Conservation (phyloP, 2,797 vertebrate genomes). For the Epinephelus malabaricus region DNA sequence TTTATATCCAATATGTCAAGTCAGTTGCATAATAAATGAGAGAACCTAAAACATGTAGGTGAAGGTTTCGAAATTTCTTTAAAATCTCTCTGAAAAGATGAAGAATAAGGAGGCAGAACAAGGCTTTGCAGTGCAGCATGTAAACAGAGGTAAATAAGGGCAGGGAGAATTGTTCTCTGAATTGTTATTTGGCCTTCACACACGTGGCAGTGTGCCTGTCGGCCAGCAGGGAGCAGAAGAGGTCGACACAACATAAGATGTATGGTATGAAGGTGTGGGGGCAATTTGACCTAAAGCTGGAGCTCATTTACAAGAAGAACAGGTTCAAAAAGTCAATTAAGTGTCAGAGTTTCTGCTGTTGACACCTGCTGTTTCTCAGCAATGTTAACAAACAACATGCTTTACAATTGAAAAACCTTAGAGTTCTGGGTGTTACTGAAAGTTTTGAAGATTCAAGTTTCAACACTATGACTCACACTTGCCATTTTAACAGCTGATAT, state of each 20-base stretch:
- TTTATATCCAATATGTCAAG: too few species aligned
- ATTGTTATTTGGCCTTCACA: too few species aligned
- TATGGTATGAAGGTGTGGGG: too few species aligned
- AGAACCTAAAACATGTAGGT: neutral
- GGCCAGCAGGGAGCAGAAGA: slow-evolving; percentile 67
- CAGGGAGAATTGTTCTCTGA: too few species aligned
- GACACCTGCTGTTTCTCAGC: neutral
- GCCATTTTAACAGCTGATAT: neutral
- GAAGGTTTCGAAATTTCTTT: neutral
- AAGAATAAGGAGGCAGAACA: too few species aligned
- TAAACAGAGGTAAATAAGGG: neutral
- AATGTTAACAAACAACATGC: neutral
- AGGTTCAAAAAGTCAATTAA: neutral
- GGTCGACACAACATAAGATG: neutral
- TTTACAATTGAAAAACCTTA: neutral
- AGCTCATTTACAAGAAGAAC: neutral
- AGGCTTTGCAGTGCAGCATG: neutral
- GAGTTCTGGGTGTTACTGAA: neutral
- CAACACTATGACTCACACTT: neutral
- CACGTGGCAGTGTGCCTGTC: neutral
- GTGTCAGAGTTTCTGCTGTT: neutral
- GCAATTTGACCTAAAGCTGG: neutral
- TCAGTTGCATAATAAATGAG: neutral
- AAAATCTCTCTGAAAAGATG: too few species aligned
- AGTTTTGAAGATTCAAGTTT: too few species aligned